These are phyloP conservation scores for Drosophila virilis DNA, from an alignment of 1,140 invertebrate species.

Conservation along the genomic window DNA sequence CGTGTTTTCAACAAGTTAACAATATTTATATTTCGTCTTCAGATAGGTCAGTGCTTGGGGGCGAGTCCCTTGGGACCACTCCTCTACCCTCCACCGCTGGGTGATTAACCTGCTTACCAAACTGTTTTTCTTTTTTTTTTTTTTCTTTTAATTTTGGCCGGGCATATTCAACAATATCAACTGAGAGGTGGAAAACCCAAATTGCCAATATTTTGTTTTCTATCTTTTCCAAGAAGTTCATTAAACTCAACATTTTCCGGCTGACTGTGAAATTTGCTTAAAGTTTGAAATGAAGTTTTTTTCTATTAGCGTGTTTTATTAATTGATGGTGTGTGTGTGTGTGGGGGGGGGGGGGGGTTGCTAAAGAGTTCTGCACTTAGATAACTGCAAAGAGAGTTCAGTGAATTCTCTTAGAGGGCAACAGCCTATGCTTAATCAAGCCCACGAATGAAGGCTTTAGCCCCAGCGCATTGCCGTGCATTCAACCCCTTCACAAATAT, in stretches of 20 bases:
- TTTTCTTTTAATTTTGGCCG: too few relatives aligned
- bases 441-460: not conserved
- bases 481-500: slow-evolving; percentile 43
- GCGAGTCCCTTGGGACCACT: too few relatives aligned
- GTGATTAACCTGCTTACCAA: slow-evolving; percentile 34
- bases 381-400: too few relatives aligned
- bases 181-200: slow-evolving; percentile 8
- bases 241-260: slow-evolving; percentile 48
- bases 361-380: not conserved
- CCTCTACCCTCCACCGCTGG: not conserved
- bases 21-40: slow-evolving; percentile 58
- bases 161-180: slow-evolving; percentile 23
- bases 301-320: slow-evolving; percentile 7
- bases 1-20: slow-evolving; percentile 53
- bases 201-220: slow-evolving; percentile 36
- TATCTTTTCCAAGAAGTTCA: slow-evolving; percentile 65
- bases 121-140: too few relatives aligned
- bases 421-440: slow-evolving; percentile 3
- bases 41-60: slow-evolving; percentile 74
- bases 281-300: not conserved
- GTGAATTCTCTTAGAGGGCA: not conserved
- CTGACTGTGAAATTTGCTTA: slow-evolving; percentile 29
- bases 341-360: too few relatives aligned
- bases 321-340: not conserved
- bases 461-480: slow-evolving; percentile 34